A percentile compares a stretch with the other conserved stretches of the same genome.
These are phyloP conservation scores for Anniella stebbinsi DNA, from an alignment of 2,797 vertebrate genomes.

Conservation along the genomic window DNA sequence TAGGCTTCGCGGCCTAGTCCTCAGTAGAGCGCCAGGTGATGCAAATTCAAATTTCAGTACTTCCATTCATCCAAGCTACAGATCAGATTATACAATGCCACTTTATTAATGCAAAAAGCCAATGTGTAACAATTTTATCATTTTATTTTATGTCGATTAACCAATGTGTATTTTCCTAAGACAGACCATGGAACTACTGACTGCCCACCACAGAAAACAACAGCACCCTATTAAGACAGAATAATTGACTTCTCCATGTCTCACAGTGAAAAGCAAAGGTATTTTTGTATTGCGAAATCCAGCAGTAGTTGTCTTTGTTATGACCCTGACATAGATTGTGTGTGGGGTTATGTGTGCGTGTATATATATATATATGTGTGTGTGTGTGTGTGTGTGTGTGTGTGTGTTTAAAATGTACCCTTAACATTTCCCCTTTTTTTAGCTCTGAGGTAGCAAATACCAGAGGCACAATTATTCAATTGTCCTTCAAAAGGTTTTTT, in stretches of 20 bases:
- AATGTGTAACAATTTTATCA: too few species aligned
- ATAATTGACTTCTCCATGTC: not conserved
- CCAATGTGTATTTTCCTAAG: not conserved
- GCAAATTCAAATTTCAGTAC: not conserved
- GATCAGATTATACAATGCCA: not conserved
- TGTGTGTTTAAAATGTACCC: slow-evolving; percentile 9
- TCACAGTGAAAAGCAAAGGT: not conserved
- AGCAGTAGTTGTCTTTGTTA: slow-evolving; percentile 11
- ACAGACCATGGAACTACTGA: not conserved
- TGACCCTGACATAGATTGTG: slow-evolving; percentile 19
- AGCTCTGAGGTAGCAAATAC: slow-evolving; percentile 19
- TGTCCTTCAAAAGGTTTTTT: slow-evolving; percentile 35
- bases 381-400: not conserved
- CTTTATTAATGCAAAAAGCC: not conserved
- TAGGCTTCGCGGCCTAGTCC: too few species aligned
- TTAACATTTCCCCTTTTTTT: slow-evolving; percentile 14
- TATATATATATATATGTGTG: not conserved
- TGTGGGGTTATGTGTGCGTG: not conserved
- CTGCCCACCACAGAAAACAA: not conserved
- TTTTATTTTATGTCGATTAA: not conserved
- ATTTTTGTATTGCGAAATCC: not conserved
- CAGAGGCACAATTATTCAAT: slow-evolving; percentile 28
- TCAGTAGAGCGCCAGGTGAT: too few species aligned
- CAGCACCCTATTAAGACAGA: not conserved
- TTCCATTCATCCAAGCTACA: not conserved